phyloP scores from a whole-genome alignment of 2,797 vertebrate species.

The Nasua narica region DNA sequence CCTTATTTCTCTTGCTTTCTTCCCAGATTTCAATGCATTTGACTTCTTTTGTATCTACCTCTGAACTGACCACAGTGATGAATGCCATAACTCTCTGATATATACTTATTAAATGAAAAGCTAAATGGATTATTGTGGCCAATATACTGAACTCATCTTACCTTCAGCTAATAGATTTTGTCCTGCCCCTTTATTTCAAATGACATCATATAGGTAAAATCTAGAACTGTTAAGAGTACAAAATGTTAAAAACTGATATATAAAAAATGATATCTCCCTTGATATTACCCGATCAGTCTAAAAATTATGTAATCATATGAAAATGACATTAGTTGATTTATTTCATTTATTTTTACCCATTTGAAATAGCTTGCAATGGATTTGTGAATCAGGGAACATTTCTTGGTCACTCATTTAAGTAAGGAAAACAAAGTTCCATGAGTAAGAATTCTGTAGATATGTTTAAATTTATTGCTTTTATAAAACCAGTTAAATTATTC shows the following conservation, averaged over 20 bases:
- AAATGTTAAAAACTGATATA: neutral
- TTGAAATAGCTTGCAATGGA: neutral
- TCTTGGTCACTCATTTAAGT: neutral
- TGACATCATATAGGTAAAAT: neutral
- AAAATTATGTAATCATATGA: neutral
- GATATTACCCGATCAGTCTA: neutral
- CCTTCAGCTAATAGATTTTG: neutral
- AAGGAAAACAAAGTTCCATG: neutral
- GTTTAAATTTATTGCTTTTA: conserved; percentile 48
- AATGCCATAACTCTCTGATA: neutral
- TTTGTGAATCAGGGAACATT: neutral
- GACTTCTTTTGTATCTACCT: neutral
- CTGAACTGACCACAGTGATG: neutral
- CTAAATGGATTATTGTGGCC: neutral
- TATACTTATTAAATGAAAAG: neutral
- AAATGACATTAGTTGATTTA: neutral
- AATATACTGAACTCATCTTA: neutral
- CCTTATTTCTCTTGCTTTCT: neutral
- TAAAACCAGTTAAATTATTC: neutral
- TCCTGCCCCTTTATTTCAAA: neutral
- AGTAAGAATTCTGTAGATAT: neutral
- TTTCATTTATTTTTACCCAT: neutral
- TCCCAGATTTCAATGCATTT: neutral
- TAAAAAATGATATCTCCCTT: neutral
- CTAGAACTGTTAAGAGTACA: neutral